Evolutionary conservation across 2,113 vertebrate species (phyloP).

Genomic region (Tetraodon nigroviridis): DNA sequence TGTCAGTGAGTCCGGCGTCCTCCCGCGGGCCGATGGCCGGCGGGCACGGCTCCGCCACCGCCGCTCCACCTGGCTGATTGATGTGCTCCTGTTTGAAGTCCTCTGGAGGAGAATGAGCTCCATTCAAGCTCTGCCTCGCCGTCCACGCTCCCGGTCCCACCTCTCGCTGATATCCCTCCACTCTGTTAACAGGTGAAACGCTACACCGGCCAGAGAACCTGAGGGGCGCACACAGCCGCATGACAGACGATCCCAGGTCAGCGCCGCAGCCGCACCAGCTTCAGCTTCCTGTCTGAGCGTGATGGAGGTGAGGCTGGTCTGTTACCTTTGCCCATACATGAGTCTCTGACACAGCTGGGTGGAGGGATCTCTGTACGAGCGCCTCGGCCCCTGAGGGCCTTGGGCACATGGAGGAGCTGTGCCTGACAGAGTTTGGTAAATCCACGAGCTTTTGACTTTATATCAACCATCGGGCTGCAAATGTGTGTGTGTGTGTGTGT

Average conservation of each 20-base stretch:
- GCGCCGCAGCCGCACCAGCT: conserved; percentile 15
- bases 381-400: no score
- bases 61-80: conserved; percentile 64
- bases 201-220: conserved; percentile 52
- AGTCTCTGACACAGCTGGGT: no score
- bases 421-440: no score
- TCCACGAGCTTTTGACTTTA: background rate
- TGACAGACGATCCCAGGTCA: conserved; percentile 34
- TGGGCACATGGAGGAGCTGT: no score
- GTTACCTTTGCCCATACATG: no score
- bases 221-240: conserved; percentile 40
- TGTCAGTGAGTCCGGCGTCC: conserved; percentile 51
- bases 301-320: background rate
- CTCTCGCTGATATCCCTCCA: conserved; percentile 39
- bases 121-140: conserved; percentile 57
- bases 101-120: conserved; percentile 60
- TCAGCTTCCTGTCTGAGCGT: conserved; percentile 8
- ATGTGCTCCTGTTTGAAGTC: conserved; percentile 67
- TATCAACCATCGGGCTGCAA: background rate
- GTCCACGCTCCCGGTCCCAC: conserved; percentile 37
- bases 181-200: conserved; percentile 72
- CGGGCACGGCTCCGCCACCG: conserved; percentile 49
- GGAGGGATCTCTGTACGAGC: no score
- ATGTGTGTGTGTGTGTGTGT: conserved; percentile 3
- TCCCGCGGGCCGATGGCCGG: conserved; percentile 43